phyloP scores from a whole-genome alignment of 35 echinoderm and acorn worm genomes.

The Apostichopus japonicus region DNA sequence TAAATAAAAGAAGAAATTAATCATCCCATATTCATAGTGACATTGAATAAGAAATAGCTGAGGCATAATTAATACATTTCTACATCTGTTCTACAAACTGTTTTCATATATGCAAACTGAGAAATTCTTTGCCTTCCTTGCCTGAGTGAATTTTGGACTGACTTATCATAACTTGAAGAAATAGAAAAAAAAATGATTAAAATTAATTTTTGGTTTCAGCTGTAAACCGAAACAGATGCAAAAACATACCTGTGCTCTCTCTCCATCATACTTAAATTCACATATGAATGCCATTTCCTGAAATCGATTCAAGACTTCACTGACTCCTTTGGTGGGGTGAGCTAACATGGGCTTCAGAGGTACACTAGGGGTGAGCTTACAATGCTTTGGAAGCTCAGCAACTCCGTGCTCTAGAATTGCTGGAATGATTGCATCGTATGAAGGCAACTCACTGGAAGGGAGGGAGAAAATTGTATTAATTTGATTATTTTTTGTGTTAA shows the following conservation, averaged over 20 bases:
- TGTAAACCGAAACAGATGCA: too few relatives aligned
- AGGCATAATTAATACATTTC: too few relatives aligned
- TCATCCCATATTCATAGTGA: too few relatives aligned
- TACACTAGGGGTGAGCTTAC: conserved; percentile 85
- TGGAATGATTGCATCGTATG: conserved; percentile 76
- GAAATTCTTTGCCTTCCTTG: too few relatives aligned
- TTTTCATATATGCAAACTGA: too few relatives aligned
- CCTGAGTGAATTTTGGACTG: too few relatives aligned
- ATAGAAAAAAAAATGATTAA: too few relatives aligned
- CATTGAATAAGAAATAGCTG: too few relatives aligned
- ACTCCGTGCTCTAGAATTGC: conserved; percentile 76
- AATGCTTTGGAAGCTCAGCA: conserved; percentile 81
- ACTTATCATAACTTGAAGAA: too few relatives aligned
- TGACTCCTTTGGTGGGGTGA: conserved; percentile 95
- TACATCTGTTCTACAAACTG: too few relatives aligned
- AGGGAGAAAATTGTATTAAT: not conserved
- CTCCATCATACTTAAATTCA: conserved; percentile 99
- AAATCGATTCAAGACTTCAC: conserved; percentile 85
- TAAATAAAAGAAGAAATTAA: too few relatives aligned
- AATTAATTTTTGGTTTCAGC: too few relatives aligned
- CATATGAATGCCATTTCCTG: conserved; percentile 91
- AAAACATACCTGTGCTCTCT: conserved; percentile 86
- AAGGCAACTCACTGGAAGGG: conserved; percentile 82
- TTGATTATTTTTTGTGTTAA: not conserved
- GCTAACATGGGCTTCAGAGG: conserved; percentile 98